phyloP scores from a whole-genome alignment of 2,797 vertebrate species.

The Stomatorhinus walkeri region DNA sequence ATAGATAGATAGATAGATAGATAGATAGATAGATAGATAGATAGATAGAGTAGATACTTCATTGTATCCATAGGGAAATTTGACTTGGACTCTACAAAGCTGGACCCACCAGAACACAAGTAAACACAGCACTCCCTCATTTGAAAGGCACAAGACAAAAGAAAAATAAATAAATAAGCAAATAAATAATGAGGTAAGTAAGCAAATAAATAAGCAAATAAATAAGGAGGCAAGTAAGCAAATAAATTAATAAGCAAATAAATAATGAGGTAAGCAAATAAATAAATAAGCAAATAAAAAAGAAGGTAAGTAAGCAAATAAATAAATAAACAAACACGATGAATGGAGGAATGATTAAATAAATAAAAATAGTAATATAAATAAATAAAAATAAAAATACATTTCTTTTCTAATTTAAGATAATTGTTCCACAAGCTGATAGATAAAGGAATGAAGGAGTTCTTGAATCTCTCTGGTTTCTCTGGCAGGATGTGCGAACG shows the following conservation, averaged over 20 bases:
- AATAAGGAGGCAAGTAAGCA: too few relatives aligned
- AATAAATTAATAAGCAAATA: too few relatives aligned
- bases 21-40: too few relatives aligned
- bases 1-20: too few relatives aligned
- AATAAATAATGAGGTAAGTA: too few relatives aligned
- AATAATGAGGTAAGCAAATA: too few relatives aligned
- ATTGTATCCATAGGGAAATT: too few relatives aligned
- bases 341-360: not conserved
- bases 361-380: not conserved
- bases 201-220: too few relatives aligned
- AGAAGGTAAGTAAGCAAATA: too few relatives aligned
- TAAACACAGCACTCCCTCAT: not conserved
- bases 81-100: not conserved
- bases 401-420: not conserved
- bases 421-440: not conserved
- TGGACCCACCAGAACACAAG: not conserved
- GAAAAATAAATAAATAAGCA: not conserved
- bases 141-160: not conserved
- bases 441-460: not conserved
- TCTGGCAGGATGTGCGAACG: not conserved
- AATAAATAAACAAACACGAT: not conserved
- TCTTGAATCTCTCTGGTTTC: not conserved
- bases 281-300: too few relatives aligned
- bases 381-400: not conserved
- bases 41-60: too few relatives aligned